Percentiles rank a stretch among this genome's conserved stretches.
phyloP scores from a whole-genome alignment of 2,797 vertebrate genomes.

The Heterohyrax brucei region DNA sequence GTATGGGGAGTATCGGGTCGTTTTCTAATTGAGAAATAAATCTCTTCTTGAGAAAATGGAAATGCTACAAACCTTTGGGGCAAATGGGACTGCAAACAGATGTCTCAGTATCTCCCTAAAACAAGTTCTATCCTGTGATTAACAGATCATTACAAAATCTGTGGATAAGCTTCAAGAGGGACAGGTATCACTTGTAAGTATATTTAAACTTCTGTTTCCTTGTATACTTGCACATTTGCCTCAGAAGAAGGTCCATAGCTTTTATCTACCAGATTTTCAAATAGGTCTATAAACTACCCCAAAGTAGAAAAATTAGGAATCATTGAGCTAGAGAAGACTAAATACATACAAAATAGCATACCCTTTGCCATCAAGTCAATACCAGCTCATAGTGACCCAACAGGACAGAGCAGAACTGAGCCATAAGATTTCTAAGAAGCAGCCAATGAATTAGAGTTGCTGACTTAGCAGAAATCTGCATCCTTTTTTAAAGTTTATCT shows the following conservation, averaged over 20 bases:
- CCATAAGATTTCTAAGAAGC: too few relatives aligned
- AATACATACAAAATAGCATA: too few relatives aligned
- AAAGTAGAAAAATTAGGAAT: background rate
- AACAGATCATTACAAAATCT: background rate
- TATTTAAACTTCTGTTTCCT: background rate
- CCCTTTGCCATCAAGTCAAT: too few relatives aligned
- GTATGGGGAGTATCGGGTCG: background rate
- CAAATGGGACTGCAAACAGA: conserved; percentile 33
- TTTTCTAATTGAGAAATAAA: conserved; percentile 70
- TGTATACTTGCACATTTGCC: background rate
- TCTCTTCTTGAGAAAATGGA: conserved; percentile 65
- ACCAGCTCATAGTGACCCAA: too few relatives aligned
- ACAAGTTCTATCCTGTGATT: conserved; percentile 15
- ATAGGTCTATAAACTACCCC: background rate
- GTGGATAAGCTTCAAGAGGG: background rate
- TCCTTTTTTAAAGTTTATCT: background rate
- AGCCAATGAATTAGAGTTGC: too few relatives aligned
- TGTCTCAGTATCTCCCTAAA: background rate
- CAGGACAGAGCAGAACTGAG: too few relatives aligned
- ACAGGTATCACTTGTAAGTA: background rate
- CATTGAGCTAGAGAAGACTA: background rate
- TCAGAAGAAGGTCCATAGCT: background rate
- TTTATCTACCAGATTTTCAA: background rate
- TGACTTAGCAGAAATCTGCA: too few relatives aligned
- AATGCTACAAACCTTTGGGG: conserved; percentile 35